These are phyloP conservation scores for Coracias cyanogaster DNA, from an alignment of 2,797 vertebrate genomes.

Conservation along the genomic window DNA sequence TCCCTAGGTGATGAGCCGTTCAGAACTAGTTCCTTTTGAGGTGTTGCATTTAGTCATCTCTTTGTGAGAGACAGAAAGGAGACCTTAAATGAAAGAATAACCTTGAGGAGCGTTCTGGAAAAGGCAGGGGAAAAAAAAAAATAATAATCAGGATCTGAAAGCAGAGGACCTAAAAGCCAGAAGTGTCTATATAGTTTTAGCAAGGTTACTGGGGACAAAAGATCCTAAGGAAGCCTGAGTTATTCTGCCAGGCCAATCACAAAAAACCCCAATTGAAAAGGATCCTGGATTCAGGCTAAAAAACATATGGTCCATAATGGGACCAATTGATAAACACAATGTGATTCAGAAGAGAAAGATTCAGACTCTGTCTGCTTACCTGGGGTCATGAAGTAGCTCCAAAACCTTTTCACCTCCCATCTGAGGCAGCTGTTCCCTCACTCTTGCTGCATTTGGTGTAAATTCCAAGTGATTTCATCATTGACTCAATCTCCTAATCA, in stretches of 20 bases:
- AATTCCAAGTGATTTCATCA: constrained; percentile 36
- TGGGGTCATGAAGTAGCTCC: not conserved
- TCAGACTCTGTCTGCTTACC: not conserved
- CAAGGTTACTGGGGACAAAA: constrained; percentile 27
- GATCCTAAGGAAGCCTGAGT: not conserved
- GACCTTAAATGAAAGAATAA: constrained; percentile 8
- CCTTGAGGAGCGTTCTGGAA: constrained; percentile 1
- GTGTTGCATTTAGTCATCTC: not conserved
- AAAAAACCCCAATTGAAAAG: not conserved
- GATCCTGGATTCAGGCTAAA: too few relatives aligned
- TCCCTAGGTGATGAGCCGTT: constrained; percentile 18
- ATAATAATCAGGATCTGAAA: not conserved
- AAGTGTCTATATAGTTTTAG: not conserved
- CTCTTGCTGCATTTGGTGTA: not conserved
- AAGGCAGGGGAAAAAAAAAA: not conserved
- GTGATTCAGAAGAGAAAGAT: not conserved
- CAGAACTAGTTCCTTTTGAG: constrained; percentile 27
- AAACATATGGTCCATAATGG: too few relatives aligned
- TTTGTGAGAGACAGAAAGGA: not conserved
- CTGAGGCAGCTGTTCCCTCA: not conserved
- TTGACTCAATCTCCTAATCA: constrained; percentile 30
- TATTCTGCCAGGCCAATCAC: not conserved
- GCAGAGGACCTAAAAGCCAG: not conserved
- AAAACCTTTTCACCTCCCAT: not conserved
- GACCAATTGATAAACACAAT: not conserved